phyloP scores from a whole-genome alignment of 2,113 vertebrate species.

The Sinocyclocheilus rhinocerous region DNA sequence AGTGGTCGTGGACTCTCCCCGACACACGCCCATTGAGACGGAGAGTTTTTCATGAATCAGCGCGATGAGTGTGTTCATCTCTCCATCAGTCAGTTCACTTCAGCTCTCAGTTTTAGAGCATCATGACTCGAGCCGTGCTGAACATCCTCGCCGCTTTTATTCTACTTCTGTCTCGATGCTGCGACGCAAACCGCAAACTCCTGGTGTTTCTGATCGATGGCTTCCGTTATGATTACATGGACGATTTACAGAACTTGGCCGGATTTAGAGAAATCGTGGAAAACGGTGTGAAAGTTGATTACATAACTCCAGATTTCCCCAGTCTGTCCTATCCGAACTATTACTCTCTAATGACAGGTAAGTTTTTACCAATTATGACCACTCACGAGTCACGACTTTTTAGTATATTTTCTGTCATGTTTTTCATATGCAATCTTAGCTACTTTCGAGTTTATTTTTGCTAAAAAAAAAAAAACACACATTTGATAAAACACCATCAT shows the following conservation, averaged over 20 bases:
- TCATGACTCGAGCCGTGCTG: constrained; percentile 62
- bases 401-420: not conserved
- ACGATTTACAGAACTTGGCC: constrained; percentile 77
- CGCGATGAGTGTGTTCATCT: not conserved
- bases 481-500: not conserved
- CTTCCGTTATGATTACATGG: constrained; percentile 90
- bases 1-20: not conserved
- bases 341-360: constrained; percentile 95
- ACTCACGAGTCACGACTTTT: too few relatives aligned
- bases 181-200: constrained; percentile 72
- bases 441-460: not conserved
- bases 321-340: constrained; percentile 94
- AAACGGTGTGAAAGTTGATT: constrained; percentile 90
- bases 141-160: constrained; percentile 54
- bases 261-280: constrained; percentile 83
- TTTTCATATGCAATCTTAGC: not conserved
- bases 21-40: not conserved
- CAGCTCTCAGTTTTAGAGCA: constrained; percentile 3
- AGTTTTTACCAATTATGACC: constrained; percentile 52
- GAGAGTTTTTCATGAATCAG: not conserved
- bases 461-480: too few relatives aligned
- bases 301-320: constrained; percentile 92
- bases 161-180: constrained; percentile 53
- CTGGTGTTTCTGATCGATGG: constrained; percentile 90
- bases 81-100: not conserved